These are phyloP conservation scores for Bacillus rossius DNA, from an alignment of 1,140 invertebrate genomes.

Conservation along the genomic window DNA sequence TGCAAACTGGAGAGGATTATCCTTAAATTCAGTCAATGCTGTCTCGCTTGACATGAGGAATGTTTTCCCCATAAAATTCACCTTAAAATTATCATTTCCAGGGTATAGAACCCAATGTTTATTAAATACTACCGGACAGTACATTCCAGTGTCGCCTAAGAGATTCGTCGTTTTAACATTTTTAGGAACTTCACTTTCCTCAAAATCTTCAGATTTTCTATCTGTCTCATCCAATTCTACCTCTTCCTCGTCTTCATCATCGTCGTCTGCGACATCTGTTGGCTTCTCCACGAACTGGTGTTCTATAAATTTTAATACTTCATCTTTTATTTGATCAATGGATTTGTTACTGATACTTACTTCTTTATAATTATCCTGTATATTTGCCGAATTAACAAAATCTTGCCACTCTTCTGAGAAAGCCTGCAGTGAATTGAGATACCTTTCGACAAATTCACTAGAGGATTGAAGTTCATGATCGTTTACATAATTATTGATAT, in stretches of 20 bases:
- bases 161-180: conserved; percentile 33
- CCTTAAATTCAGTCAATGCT: conserved; percentile 38
- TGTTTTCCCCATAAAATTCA: conserved; percentile 45
- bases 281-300: conserved; percentile 20
- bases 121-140: conserved; percentile 48
- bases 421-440: conserved; percentile 25
- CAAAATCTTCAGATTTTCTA: too few relatives aligned
- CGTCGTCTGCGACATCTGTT: neutral
- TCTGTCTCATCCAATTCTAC: too few relatives aligned
- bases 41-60: conserved; percentile 38
- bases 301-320: conserved; percentile 29
- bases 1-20: conserved; percentile 41
- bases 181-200: neutral
- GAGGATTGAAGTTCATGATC: too few relatives aligned
- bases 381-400: conserved; percentile 16
- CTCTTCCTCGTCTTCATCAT: too few relatives aligned
- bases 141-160: conserved; percentile 48
- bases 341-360: conserved; percentile 31
- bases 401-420: conserved; percentile 29
- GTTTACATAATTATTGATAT: too few relatives aligned
- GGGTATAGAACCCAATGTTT: conserved; percentile 48
- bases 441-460: conserved; percentile 24
- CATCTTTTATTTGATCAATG: conserved; percentile 30
- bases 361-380: conserved; percentile 19
- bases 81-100: conserved; percentile 46